Conservation (phyloP, 2,888 invertebrate species). For the Antitype chi region DNA sequence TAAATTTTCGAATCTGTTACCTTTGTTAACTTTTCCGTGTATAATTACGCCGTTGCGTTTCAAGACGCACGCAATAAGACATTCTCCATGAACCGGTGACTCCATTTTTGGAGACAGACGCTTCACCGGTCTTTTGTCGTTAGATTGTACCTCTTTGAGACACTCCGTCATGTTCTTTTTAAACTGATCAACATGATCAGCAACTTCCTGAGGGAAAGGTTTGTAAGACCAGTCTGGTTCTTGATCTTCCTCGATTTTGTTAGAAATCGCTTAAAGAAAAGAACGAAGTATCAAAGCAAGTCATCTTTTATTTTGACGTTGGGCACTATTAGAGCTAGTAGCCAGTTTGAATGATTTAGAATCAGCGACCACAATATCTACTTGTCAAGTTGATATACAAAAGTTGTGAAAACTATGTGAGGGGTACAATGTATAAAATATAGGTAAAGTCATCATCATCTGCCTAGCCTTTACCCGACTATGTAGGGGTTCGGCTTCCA, state of each 20-base stretch:
- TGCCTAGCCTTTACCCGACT: too few relatives aligned
- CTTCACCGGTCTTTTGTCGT: slow-evolving; percentile 77
- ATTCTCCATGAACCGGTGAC: slow-evolving; percentile 85
- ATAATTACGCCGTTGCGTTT: slow-evolving; percentile 84
- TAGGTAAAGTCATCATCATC: too few relatives aligned
- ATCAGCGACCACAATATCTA: background rate
- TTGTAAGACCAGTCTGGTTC: slow-evolving; percentile 90
- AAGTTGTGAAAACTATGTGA: background rate
- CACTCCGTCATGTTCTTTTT: slow-evolving; percentile 86
- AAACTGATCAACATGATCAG: slow-evolving; percentile 79
- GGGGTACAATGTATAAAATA: too few relatives aligned
- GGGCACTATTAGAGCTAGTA: background rate
- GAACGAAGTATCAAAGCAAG: background rate
- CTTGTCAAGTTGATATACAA: background rate
- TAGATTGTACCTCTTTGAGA: slow-evolving; percentile 82
- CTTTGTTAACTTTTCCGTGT: slow-evolving; percentile 84
- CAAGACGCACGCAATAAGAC: slow-evolving; percentile 86
- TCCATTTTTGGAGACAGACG: slow-evolving; percentile 82
- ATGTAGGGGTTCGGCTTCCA: too few relatives aligned
- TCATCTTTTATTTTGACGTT: background rate
- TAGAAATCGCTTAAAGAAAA: slow-evolving; percentile 49
- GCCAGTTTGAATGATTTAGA: background rate
- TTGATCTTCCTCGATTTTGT: slow-evolving; percentile 65
- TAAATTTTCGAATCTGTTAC: slow-evolving; percentile 64
- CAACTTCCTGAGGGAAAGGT: slow-evolving; percentile 78